Percentiles rank a stretch among this genome's conserved stretches.
Evolutionary conservation across 53 echinoderm and acorn worm species (phyloP).

Genomic region (Luidia sarsii): DNA sequence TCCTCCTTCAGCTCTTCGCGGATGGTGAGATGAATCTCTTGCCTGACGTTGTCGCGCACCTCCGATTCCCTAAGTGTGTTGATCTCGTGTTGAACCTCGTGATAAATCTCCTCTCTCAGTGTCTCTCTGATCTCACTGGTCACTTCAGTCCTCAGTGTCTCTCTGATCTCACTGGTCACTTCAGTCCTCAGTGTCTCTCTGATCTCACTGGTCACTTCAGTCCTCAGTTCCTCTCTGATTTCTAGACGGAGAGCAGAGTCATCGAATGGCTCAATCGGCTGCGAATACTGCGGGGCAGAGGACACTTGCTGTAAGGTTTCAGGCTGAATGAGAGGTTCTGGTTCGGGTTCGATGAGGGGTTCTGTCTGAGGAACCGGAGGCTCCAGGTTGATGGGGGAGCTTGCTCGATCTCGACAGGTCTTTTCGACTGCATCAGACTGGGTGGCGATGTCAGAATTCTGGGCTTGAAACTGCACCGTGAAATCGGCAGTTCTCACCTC

Average conservation of each 20-base stretch:
- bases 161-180: constrained; percentile 14
- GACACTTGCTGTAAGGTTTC: constrained; percentile 21
- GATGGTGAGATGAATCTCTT: constrained; percentile 52
- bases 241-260: constrained; percentile 36
- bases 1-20: constrained; percentile 71
- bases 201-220: constrained; percentile 52
- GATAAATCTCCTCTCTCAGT: background rate
- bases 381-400: constrained; percentile 21
- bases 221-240: constrained; percentile 60
- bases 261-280: constrained; percentile 12
- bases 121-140: constrained; percentile 15
- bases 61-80: constrained; percentile 13
- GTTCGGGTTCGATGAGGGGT: constrained; percentile 5
- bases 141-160: constrained; percentile 48
- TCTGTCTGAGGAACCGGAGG: background rate
- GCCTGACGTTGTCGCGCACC: constrained; percentile 11
- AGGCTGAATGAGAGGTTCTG: constrained; percentile 3
- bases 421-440: constrained; percentile 17
- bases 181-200: constrained; percentile 39
- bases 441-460: constrained; percentile 20
- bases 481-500: constrained; percentile 29
- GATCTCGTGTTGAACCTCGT: constrained; percentile 15
- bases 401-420: constrained; percentile 13
- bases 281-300: background rate
- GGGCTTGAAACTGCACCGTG: constrained; percentile 32